These are phyloP conservation scores for Neuroscelio doddi DNA, from an alignment of 2,888 invertebrate genomes.

Conservation along the genomic window DNA sequence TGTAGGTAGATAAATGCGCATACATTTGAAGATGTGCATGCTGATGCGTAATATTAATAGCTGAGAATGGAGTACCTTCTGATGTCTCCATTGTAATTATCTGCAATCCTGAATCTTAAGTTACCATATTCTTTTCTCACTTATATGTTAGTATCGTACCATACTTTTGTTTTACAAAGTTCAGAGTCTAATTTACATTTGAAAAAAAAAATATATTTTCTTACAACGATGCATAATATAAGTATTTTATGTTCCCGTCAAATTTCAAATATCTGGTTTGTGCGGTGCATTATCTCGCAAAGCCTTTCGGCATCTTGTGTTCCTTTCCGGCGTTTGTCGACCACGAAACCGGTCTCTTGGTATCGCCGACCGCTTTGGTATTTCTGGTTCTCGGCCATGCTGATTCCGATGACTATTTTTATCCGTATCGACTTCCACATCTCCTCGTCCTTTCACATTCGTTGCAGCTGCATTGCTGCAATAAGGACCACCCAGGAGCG, in stretches of 20 bases:
- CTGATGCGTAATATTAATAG: too few relatives aligned
- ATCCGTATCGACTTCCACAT: constrained; percentile 10
- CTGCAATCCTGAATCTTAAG: too few relatives aligned
- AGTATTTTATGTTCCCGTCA: neutral
- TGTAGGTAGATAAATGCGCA: too few relatives aligned
- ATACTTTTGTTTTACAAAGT: too few relatives aligned
- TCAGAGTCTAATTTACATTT: too few relatives aligned
- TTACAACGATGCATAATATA: too few relatives aligned
- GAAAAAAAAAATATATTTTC: too few relatives aligned
- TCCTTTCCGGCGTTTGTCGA: constrained; percentile 17
- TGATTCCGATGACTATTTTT: constrained; percentile 30
- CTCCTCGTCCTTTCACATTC: constrained; percentile 12
- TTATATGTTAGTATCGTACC: too few relatives aligned
- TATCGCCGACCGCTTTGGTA: constrained; percentile 12
- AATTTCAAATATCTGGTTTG: neutral
- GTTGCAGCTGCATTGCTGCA: constrained; percentile 12
- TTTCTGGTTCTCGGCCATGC: constrained; percentile 26
- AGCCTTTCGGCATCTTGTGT: constrained; percentile 13
- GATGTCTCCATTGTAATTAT: too few relatives aligned
- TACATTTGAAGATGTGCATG: too few relatives aligned
- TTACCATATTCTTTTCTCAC: too few relatives aligned
- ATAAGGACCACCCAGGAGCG: constrained; percentile 13
- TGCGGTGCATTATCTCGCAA: constrained; percentile 10
- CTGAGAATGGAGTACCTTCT: too few relatives aligned
- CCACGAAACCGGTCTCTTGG: constrained; percentile 20